A percentile compares a stretch with the other conserved stretches of the same genome.
Conservation (phyloP, 2,797 vertebrate species). For the Glossophaga mutica region DNA sequence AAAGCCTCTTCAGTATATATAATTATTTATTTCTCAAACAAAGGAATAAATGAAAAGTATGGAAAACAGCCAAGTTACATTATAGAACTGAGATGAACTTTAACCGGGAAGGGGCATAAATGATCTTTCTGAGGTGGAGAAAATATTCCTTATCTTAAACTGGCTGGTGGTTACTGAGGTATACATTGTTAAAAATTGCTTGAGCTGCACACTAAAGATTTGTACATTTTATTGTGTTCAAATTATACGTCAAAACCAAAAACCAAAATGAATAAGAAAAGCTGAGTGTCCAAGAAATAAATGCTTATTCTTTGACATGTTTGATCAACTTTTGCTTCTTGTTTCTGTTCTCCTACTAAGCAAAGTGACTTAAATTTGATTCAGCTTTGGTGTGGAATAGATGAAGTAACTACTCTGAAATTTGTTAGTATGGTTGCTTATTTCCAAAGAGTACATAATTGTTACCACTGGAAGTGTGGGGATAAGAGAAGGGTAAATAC, state of each 20-base stretch:
- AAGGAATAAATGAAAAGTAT: neutral
- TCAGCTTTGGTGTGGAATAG: neutral
- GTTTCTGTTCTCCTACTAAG: neutral
- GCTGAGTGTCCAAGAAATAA: neutral
- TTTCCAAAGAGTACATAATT: neutral
- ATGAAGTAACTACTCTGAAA: neutral
- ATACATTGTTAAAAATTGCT: neutral
- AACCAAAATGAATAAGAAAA: neutral
- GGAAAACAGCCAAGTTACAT: neutral
- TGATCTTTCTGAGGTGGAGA: neutral
- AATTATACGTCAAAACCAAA: neutral
- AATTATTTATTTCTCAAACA: conserved; percentile 1
- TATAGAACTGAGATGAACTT: neutral
- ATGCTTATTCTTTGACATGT: neutral
- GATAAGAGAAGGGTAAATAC: neutral
- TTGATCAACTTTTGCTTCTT: neutral
- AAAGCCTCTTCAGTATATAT: neutral
- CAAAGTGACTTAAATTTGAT: neutral
- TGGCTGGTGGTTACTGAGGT: neutral
- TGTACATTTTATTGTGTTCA: neutral
- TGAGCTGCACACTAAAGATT: neutral
- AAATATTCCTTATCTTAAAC: neutral
- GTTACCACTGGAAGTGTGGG: neutral
- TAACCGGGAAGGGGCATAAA: neutral
- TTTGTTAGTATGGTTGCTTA: neutral